phyloP scores from a whole-genome alignment of 2,113 vertebrate genomes.

The Lanius collurio region DNA sequence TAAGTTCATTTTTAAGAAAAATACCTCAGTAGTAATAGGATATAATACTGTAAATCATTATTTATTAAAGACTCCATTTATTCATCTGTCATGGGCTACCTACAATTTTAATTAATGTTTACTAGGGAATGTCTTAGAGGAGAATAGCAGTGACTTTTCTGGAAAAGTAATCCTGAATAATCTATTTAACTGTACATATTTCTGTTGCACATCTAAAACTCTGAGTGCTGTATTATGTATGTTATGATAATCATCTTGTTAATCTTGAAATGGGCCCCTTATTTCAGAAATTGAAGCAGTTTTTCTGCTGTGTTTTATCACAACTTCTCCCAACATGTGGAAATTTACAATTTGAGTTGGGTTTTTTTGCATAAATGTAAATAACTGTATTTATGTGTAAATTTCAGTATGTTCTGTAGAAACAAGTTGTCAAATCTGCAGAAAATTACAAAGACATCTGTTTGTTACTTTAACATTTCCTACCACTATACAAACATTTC shows the following conservation, averaged over 20 bases:
- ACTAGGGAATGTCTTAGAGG: neutral
- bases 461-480: neutral
- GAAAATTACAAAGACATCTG: neutral
- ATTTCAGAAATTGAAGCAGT: neutral
- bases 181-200: neutral
- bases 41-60: neutral
- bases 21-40: neutral
- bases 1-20: neutral
- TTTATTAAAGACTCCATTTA: neutral
- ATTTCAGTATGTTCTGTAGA: neutral
- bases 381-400: neutral
- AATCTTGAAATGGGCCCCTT: neutral
- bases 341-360: neutral
- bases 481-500: neutral
- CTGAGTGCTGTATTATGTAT: accelerated
- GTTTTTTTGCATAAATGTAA: neutral
- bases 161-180: neutral
- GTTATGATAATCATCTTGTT: neutral
- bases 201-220: neutral
- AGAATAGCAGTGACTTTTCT: neutral
- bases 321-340: neutral
- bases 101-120: neutral
- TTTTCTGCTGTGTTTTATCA: neutral
- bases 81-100: neutral
- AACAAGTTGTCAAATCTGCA: neutral